These are phyloP conservation scores for Taxidea taxus DNA, from an alignment of 2,113 vertebrate genomes.

Conservation along the genomic window DNA sequence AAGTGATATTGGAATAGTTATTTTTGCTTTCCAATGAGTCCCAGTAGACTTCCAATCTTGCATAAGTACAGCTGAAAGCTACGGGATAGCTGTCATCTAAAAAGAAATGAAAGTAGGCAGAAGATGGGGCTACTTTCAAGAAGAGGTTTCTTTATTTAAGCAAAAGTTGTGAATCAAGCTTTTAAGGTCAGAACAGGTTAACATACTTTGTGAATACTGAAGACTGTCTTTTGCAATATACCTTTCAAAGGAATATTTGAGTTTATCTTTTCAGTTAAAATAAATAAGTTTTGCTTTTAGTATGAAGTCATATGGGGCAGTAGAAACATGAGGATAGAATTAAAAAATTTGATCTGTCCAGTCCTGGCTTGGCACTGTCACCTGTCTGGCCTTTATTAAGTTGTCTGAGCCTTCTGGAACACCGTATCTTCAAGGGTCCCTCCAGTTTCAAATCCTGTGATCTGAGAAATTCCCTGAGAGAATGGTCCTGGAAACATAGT, in stretches of 20 bases:
- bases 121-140: neutral
- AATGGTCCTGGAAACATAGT: neutral
- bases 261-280: constrained; percentile 19
- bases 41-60: neutral
- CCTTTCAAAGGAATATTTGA: neutral
- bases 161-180: neutral
- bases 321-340: neutral
- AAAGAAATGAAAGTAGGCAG: neutral
- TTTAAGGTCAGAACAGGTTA: neutral
- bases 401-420: neutral
- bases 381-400: neutral
- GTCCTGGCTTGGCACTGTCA: neutral
- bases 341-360: neutral
- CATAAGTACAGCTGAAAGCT: neutral
- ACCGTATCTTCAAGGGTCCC: neutral
- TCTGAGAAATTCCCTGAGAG: neutral
- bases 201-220: neutral
- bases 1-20: neutral
- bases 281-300: neutral
- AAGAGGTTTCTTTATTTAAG: neutral
- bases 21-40: neutral
- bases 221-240: neutral
- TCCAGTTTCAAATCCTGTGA: neutral
- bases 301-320: neutral
- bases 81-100: neutral